Evolutionary conservation across 2,888 invertebrate species (phyloP), one percentile per base, ranked within the genome.

Genomic region (Leucophora obtusa): DNA sequence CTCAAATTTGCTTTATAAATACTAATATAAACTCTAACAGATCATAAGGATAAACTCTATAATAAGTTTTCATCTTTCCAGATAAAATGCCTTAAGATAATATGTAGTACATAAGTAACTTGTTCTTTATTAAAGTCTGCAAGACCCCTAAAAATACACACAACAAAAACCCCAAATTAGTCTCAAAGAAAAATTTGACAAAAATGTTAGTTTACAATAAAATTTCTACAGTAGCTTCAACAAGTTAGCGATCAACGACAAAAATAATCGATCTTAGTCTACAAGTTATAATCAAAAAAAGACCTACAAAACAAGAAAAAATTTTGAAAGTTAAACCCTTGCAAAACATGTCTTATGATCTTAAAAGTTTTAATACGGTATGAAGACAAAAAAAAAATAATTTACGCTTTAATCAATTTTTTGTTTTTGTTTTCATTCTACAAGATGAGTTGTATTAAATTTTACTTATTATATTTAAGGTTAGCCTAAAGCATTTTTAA

Each of bases 371-470:
- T 74, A 73, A 58, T 33, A 70, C 24, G 5, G 24, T 65, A 69
- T 63, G 84, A 86, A 73, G 33, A n/a, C n/a, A n/a, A n/a, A n/a
- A n/a, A 15, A 21, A 87, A 88, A 88, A 87, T 88, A 86, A 88
- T 89, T 89, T 88, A 86, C 88, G 88, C 89, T 88, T 89, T 88
- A 89, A 88, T 89, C 87, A 86, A 88, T 87, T 87, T 87, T 85
- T 82, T 54, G 59, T 69, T 53, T 60, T 38, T 24, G 2, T 24
- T 24, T 24, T 24, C 24, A 24, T 54, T 38, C 43, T 47, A 47
- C 28, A 51, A 50, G 18, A 66, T 70, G 69, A 58, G 54, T 74
- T 75, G 70, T 62, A 71, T 35, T 73, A 58, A 43, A 14, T 43
- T 11, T 59, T 70, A 56, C 69, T 73, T 73, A 81, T 81, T 73